Evolutionary conservation across 2,113 vertebrate species (phyloP), one percentile per base, ranked within the genome.

Genomic region (Cyphomyrus discorhynchus): DNA sequence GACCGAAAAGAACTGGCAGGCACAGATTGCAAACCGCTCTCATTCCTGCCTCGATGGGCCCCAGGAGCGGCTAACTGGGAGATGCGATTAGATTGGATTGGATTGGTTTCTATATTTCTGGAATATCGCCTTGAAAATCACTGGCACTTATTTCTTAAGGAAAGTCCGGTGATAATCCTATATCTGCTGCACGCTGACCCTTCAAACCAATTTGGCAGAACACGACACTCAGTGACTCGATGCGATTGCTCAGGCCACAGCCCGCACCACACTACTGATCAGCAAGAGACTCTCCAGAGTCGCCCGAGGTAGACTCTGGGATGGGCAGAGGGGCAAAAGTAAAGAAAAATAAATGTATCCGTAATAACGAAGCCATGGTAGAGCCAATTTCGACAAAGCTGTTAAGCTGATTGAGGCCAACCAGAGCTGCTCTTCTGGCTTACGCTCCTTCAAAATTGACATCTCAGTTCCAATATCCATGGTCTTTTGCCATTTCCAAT

Each of bases 401-500:
- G 93, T 95, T 96, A 96, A 96, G 95, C 96, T 95, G 96, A 96
- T 96, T 96, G 95, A 96, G 95, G 95, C 95, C 92, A 93, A 94
- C 95, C 95, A 95, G 96, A 96, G 96, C 95, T 96, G 95, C 95
- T 96, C 95, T 95, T 96, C 95, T 95, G 95, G 95, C 96, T 96
- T 95, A 96, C 94, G 95, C 95, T 96, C 94, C 95, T 95, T 96
- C 95, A 95, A 96, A 96, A 96, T 95, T 95, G 95, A 94, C 96
- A 96, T 96, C 96, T 96, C 95, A 95, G 95, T 96, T 95, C 95
- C 95, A 96, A 95, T 96, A 96, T 96, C 74, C 94, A 95, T 93
- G 90, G 94, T 95, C 94, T 95, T 96, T 96, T 96, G 95, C 95
- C 94, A 94, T 95, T 94, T 95, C 94, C 94, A 94, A 95, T 95